Evolutionary conservation across 1,140 invertebrate genomes (phyloP).

Genomic region (Phortica variegata): DNA sequence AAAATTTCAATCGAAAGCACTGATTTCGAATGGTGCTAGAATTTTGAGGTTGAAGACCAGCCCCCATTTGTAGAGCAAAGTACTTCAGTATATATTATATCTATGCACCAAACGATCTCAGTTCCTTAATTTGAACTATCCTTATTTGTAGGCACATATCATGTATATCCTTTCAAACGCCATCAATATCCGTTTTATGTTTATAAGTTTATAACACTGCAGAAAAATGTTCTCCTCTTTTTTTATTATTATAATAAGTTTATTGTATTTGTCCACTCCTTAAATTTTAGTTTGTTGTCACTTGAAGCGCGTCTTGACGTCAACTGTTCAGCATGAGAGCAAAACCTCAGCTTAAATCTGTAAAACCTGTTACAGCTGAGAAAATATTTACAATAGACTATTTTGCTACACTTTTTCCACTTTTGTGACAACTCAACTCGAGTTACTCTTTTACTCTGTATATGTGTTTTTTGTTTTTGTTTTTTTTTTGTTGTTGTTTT

Average conservation of each 20-base stretch:
- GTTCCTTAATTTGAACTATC: conserved; percentile 48
- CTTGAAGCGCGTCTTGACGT: conserved; percentile 26
- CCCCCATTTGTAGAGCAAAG: conserved; percentile 1
- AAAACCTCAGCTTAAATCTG: conserved; percentile 40
- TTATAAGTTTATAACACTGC: no score
- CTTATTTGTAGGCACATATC: no score
- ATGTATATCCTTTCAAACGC: neutral
- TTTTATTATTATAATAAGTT: no score
- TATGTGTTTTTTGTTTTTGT: conserved; percentile 5
- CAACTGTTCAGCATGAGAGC: conserved; percentile 28
- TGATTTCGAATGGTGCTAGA: conserved; percentile 55
- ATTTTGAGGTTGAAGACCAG: conserved; percentile 13
- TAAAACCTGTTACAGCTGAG: conserved; percentile 53
- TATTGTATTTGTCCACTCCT: no score
- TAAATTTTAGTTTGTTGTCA: conserved; percentile 11
- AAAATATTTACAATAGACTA: conserved; percentile 44
- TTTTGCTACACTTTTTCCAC: no score
- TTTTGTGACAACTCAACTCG: no score
- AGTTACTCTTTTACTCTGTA: neutral
- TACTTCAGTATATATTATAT: conserved; percentile 11
- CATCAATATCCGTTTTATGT: conserved; percentile 14
- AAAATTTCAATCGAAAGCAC: conserved; percentile 49
- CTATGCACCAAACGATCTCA: conserved; percentile 54
- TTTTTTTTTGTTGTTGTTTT: conserved; percentile 1
- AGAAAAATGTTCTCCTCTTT: no score